phyloP scores from a whole-genome alignment of 2,113 vertebrate genomes.

The Saccopteryx leptura region DNA sequence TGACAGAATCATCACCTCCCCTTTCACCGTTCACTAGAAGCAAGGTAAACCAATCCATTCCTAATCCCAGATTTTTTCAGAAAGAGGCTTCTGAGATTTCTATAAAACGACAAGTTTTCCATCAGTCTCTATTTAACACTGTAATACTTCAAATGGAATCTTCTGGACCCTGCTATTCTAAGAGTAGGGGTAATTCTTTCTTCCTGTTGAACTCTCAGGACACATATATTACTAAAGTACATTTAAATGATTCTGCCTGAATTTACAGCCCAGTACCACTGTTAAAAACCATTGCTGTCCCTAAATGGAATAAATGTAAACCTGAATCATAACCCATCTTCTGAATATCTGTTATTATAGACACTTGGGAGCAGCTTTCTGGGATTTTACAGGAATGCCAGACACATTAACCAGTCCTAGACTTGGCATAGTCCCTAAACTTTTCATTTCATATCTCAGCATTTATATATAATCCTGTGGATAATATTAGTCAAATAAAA shows the following conservation, averaged over 20 bases:
- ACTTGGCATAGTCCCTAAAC: neutral
- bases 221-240: neutral
- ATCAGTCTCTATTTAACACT: neutral
- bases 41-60: conserved; percentile 18
- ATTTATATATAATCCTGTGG: neutral
- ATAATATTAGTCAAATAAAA: conserved; percentile 28
- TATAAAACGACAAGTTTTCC: conserved; percentile 34
- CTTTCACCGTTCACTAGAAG: neutral
- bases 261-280: neutral
- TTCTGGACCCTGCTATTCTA: conserved; percentile 40
- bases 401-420: neutral
- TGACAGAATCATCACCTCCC: neutral
- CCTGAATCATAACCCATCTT: conserved; percentile 13
- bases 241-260: neutral
- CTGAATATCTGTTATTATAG: neutral
- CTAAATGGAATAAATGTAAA: neutral
- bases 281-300: neutral
- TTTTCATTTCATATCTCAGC: neutral
- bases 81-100: conserved; percentile 56
- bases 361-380: neutral
- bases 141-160: conserved; percentile 36
- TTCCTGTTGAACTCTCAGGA: conserved; percentile 40
- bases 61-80: conserved; percentile 13
- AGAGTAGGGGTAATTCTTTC: conserved; percentile 34
- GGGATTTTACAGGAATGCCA: conserved; percentile 2